Conservation (phyloP, 2,888 invertebrate genomes). For the Tholera decimalis region DNA sequence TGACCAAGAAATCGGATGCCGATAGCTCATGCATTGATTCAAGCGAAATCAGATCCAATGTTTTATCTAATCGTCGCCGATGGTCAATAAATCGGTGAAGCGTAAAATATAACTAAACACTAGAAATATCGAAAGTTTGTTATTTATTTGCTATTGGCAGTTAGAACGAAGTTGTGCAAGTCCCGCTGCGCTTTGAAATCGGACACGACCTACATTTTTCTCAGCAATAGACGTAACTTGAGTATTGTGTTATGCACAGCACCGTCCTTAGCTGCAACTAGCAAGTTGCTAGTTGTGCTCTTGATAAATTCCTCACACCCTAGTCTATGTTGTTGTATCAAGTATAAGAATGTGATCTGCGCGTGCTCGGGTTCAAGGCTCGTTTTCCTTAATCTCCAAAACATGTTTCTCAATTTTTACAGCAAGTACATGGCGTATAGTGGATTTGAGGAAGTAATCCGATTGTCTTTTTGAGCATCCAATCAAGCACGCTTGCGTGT, state of each 20-base stretch:
- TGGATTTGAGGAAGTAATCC: constrained; percentile 40
- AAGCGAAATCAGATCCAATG: constrained; percentile 64
- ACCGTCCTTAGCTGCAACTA: constrained; percentile 50
- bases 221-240: constrained; percentile 82
- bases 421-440: background rate
- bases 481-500: constrained; percentile 24
- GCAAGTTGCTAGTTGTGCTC: constrained; percentile 44
- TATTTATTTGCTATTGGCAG: constrained; percentile 69
- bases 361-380: constrained; percentile 8
- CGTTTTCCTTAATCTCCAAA: constrained; percentile 42
- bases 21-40: constrained; percentile 65
- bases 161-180: constrained; percentile 76
- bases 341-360: constrained; percentile 34
- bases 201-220: constrained; percentile 86
- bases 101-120: constrained; percentile 51
- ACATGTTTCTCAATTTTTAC: constrained; percentile 29
- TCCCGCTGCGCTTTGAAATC: constrained; percentile 84
- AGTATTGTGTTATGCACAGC: constrained; percentile 76
- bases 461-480: constrained; percentile 17
- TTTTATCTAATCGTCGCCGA: constrained; percentile 70
- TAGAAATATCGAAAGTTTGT: constrained; percentile 67
- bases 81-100: constrained; percentile 27
- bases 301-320: constrained; percentile 46
- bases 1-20: constrained; percentile 63
- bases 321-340: constrained; percentile 37